Evolutionary conservation across 1,140 invertebrate genomes (phyloP).

Genomic region (Papilio machaon): DNA sequence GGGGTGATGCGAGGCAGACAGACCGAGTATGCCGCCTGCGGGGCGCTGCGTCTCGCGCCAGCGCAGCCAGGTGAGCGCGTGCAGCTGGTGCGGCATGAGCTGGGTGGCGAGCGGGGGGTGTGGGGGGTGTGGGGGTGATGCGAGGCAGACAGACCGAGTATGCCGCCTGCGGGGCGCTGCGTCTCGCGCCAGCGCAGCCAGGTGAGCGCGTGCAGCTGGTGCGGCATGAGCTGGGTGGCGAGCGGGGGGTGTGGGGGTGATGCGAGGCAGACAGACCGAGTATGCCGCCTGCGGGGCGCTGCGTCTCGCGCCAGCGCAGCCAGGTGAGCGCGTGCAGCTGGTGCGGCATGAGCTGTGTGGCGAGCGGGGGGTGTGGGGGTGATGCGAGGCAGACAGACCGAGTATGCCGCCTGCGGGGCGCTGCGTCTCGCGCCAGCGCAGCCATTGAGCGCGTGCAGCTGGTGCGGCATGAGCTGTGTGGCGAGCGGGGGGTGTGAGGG

Average conservation of each 20-base stretch:
- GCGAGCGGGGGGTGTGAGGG: slow-evolving; percentile 86
- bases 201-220: slow-evolving; percentile 93
- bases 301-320: slow-evolving; percentile 93
- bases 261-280: slow-evolving; percentile 62
- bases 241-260: slow-evolving; percentile 84
- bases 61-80: slow-evolving; percentile 93
- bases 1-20: slow-evolving; percentile 41
- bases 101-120: slow-evolving; percentile 85
- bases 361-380: slow-evolving; percentile 85
- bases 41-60: slow-evolving; percentile 95
- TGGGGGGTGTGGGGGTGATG: too few relatives aligned
- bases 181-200: slow-evolving; percentile 96
- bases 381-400: slow-evolving; percentile 43
- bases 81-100: slow-evolving; percentile 93
- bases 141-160: slow-evolving; percentile 76
- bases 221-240: slow-evolving; percentile 88
- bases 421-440: slow-evolving; percentile 93
- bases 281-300: slow-evolving; percentile 91
- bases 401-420: slow-evolving; percentile 91
- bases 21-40: slow-evolving; percentile 87
- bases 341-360: slow-evolving; percentile 90
- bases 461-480: slow-evolving; percentile 91
- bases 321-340: slow-evolving; percentile 94
- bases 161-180: slow-evolving; percentile 91
- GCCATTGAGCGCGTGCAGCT: slow-evolving; percentile 94